Conservation (phyloP, 2,888 invertebrate species). For the Idaea biselata region DNA sequence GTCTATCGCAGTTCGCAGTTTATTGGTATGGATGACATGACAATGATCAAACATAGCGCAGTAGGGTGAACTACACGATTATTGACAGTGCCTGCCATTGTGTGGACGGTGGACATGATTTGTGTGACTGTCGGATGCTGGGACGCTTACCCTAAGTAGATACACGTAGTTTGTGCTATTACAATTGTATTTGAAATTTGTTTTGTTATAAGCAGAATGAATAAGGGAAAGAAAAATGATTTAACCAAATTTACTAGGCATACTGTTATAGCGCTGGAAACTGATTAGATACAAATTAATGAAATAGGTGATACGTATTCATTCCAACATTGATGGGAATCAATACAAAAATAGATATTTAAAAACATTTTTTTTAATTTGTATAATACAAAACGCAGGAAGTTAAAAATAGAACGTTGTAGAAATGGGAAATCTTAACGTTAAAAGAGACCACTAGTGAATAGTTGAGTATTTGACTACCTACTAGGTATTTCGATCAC, state of each 20-base stretch:
- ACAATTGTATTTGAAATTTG: neutral
- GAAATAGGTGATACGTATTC: too few relatives aligned
- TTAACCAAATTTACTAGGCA: neutral
- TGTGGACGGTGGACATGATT: slow-evolving; percentile 28
- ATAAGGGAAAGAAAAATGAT: neutral
- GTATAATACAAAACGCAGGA: too few relatives aligned
- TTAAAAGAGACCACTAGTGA: too few relatives aligned
- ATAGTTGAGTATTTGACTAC: too few relatives aligned
- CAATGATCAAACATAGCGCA: slow-evolving; percentile 21
- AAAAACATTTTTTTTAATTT: too few relatives aligned
- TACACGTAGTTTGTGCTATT: neutral
- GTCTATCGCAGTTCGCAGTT: neutral
- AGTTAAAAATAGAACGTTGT: too few relatives aligned
- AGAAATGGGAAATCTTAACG: too few relatives aligned
- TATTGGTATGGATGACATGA: slow-evolving; percentile 15
- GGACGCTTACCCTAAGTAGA: slow-evolving; percentile 7
- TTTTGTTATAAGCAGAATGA: neutral
- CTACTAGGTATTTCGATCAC: too few relatives aligned
- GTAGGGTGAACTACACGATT: slow-evolving; percentile 21
- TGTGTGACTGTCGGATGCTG: slow-evolving; percentile 22
- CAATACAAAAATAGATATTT: too few relatives aligned
- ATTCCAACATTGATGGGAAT: too few relatives aligned
- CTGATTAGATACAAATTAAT: too few relatives aligned
- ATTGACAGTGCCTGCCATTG: slow-evolving; percentile 24
- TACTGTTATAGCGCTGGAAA: too few relatives aligned